Evolutionary conservation across 2,113 vertebrate species (phyloP).

Genomic region (Ploceus nigricollis): DNA sequence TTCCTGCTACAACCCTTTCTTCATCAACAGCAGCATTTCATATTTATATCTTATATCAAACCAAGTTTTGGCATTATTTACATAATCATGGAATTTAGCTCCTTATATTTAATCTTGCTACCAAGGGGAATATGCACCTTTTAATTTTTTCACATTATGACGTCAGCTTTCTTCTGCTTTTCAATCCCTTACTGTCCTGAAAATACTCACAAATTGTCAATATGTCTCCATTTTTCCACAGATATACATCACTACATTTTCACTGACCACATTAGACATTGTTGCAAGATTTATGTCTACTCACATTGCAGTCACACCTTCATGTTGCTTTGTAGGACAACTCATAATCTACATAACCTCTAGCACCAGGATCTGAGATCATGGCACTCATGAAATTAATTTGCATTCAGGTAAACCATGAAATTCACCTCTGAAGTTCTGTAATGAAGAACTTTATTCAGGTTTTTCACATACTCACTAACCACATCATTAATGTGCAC

Average conservation of each 20-base stretch:
- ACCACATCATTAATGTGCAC: neutral
- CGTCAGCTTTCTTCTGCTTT: neutral
- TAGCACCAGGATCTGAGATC: neutral
- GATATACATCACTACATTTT: neutral
- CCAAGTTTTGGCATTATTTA: neutral
- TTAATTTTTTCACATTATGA: neutral
- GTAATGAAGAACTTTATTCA: neutral
- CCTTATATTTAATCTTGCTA: neutral
- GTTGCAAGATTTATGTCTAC: neutral
- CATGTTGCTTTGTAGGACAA: neutral
- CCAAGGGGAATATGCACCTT: neutral
- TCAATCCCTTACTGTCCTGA: neutral
- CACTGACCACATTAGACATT: neutral
- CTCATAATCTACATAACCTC: rapidly evolving
- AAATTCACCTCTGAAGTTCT: neutral
- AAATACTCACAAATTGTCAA: neutral
- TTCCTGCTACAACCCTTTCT: neutral
- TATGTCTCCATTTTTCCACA: neutral
- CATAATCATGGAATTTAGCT: neutral
- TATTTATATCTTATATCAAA: neutral
- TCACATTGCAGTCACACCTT: neutral
- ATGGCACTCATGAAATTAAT: neutral
- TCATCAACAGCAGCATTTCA: neutral
- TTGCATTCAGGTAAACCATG: neutral
- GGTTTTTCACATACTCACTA: neutral